Conservation (phyloP, 2,888 invertebrate species). For the Polydrusus tereticollis region DNA sequence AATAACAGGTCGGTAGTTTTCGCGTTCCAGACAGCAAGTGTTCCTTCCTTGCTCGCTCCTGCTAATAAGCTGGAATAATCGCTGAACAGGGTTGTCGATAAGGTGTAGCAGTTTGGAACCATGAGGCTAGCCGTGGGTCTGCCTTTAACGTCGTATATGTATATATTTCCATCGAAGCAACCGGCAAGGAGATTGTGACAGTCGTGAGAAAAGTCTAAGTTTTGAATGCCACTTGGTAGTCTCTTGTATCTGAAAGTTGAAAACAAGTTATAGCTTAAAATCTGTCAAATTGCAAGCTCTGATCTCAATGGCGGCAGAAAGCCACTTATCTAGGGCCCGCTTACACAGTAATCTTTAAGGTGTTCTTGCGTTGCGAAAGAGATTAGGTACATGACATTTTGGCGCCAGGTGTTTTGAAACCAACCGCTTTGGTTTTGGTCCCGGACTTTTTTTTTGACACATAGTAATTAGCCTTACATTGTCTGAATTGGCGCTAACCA, state of each 20-base stretch:
- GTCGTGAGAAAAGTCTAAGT: slow-evolving; percentile 57
- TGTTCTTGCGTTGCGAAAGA: too few species aligned
- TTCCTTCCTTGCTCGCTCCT: slow-evolving; percentile 54
- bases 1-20: slow-evolving; percentile 50
- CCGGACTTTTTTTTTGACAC: too few species aligned
- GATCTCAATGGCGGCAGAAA: too few species aligned
- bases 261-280: neutral
- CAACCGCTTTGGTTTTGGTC: too few species aligned
- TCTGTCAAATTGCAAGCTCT: too few species aligned
- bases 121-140: slow-evolving; percentile 53
- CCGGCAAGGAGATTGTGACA: slow-evolving; percentile 56
- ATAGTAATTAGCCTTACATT: too few species aligned
- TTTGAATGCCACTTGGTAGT: slow-evolving; percentile 54
- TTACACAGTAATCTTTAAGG: too few species aligned
- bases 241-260: slow-evolving; percentile 33
- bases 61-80: slow-evolving; percentile 51
- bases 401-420: too few species aligned
- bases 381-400: too few species aligned
- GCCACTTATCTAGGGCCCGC: too few species aligned
- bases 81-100: slow-evolving; percentile 52
- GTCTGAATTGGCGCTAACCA: too few species aligned
- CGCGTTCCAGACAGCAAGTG: slow-evolving; percentile 54
- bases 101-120: slow-evolving; percentile 53
- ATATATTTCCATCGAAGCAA: slow-evolving; percentile 51
- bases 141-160: slow-evolving; percentile 51